Percentiles rank a stretch among this genome's conserved stretches.
Evolutionary conservation across 2,113 vertebrate species (phyloP).

Genomic region (Microtus montanus): DNA sequence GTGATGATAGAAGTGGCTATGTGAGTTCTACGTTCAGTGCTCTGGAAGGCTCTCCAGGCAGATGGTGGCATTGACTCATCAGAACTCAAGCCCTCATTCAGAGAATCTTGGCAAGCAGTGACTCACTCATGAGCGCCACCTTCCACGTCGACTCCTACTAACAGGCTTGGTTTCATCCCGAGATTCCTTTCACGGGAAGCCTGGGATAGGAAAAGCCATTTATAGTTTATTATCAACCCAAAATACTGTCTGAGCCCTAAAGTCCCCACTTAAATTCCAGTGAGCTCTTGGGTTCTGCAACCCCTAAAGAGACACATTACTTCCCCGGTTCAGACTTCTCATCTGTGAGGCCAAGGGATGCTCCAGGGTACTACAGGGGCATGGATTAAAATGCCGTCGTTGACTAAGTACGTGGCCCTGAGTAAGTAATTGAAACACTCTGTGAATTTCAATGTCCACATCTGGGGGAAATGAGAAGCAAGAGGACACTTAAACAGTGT

Average conservation of each 20-base stretch:
- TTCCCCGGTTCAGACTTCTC: background rate
- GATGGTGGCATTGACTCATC: background rate
- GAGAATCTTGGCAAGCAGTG: constrained; percentile 26
- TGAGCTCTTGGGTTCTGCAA: background rate
- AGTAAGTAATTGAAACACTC: background rate
- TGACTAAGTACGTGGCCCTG: background rate
- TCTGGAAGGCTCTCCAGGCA: background rate
- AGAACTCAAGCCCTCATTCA: background rate
- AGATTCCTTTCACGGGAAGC: constrained; percentile 30
- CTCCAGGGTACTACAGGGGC: background rate
- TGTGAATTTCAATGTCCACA: constrained; percentile 18
- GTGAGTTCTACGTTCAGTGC: fast-evolving
- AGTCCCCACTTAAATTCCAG: background rate
- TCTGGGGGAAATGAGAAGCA: constrained; percentile 41
- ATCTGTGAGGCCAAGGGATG: background rate
- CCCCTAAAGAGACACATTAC: background rate
- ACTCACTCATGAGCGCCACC: background rate
- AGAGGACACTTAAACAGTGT: background rate
- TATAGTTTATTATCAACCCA: constrained; percentile 32
- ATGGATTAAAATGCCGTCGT: constrained; percentile 33
- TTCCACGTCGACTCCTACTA: background rate
- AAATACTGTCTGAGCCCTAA: background rate
- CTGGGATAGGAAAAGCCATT: background rate
- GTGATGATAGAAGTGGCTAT: background rate
- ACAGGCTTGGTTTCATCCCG: constrained; percentile 24